Evolutionary conservation across 2,888 invertebrate species (phyloP).

Genomic region (Carcina quercana): DNA sequence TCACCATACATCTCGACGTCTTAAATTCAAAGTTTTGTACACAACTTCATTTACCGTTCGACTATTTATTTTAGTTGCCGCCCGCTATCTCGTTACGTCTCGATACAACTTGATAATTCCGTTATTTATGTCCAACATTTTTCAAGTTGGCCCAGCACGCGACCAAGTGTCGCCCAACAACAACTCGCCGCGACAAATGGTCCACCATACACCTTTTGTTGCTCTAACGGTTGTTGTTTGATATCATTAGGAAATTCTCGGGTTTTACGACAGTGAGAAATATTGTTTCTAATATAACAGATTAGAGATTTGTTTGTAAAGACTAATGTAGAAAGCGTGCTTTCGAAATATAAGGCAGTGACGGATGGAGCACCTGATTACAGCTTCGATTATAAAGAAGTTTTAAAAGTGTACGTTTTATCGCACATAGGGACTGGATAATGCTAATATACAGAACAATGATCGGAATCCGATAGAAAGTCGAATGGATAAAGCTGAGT

Average conservation of each 20-base stretch:
- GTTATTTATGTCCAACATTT: constrained; percentile 67
- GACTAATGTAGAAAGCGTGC: constrained; percentile 51
- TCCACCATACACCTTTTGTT: constrained; percentile 57
- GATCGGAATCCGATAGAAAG: constrained; percentile 21
- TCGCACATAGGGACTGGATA: too few species aligned
- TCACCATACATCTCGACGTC: constrained; percentile 22
- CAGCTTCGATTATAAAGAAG: constrained; percentile 28
- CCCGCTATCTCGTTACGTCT: constrained; percentile 54
- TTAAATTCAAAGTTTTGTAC: constrained; percentile 33
- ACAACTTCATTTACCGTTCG: constrained; percentile 61
- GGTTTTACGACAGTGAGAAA: constrained; percentile 53
- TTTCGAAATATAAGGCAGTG: constrained; percentile 33
- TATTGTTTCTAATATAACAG: constrained; percentile 54
- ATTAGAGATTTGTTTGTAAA: constrained; percentile 42
- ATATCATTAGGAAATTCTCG: constrained; percentile 64
- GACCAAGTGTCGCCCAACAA: constrained; percentile 45
- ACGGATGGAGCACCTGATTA: constrained; percentile 42
- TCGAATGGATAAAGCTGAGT: too few species aligned
- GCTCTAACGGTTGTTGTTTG: constrained; percentile 61
- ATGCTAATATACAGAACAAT: constrained; percentile 15
- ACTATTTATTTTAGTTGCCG: constrained; percentile 60
- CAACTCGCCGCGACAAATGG: constrained; percentile 45
- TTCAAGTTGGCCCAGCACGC: constrained; percentile 58
- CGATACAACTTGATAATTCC: constrained; percentile 67
- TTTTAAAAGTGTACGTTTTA: constrained; percentile 11